Conservation (phyloP, 2,113 vertebrate species). For the Bos indicus region DNA sequence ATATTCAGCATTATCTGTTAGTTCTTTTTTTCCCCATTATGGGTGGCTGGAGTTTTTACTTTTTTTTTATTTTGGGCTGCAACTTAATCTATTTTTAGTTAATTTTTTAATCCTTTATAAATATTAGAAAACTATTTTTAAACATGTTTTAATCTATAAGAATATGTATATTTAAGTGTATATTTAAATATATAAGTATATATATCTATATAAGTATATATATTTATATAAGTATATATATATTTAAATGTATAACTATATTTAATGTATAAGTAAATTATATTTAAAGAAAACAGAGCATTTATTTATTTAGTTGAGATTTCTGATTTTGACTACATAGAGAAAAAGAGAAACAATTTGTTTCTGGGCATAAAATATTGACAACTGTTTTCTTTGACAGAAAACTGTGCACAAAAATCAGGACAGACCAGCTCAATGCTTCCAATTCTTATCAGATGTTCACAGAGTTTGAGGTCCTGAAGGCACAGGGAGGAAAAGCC, state of each 20-base stretch:
- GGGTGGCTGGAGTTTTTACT: background rate
- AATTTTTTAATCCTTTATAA: background rate
- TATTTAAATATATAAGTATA: background rate
- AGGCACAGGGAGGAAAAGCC: background rate
- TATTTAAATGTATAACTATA: background rate
- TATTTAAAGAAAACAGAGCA: background rate
- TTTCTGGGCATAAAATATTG: background rate
- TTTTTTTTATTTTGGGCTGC: background rate
- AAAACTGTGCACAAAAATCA: background rate
- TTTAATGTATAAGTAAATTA: background rate
- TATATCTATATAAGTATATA: background rate
- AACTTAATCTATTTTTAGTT: background rate
- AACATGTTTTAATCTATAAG: background rate
- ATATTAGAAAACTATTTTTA: background rate
- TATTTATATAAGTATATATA: background rate
- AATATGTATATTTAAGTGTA: background rate
- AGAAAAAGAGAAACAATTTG: background rate
- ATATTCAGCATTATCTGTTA: background rate
- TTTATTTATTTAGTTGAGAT: background rate
- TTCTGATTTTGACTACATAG: background rate
- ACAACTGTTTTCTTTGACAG: background rate
- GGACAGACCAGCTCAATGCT: background rate
- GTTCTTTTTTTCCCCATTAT: background rate
- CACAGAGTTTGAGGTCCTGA: background rate
- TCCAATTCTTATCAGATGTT: background rate